Evolutionary conservation across 2,113 vertebrate genomes (phyloP).

Genomic region (Bubalus kerabau): DNA sequence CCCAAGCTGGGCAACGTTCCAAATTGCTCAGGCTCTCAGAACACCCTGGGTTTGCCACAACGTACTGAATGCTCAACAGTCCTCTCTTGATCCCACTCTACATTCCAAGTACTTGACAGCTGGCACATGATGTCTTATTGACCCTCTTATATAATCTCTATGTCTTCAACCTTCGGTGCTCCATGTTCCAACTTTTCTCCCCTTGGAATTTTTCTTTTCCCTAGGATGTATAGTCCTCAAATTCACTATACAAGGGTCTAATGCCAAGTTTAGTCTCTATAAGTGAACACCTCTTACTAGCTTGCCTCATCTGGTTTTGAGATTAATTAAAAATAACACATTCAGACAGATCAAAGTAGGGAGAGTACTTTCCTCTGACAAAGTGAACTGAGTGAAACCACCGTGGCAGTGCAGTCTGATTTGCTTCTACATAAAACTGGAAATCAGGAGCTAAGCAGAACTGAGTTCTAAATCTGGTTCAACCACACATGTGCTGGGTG

Average conservation of each 20-base stretch:
- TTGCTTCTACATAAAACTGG: conserved; percentile 27
- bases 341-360: conserved; percentile 6
- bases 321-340: neutral
- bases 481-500: conserved; percentile 27
- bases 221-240: neutral
- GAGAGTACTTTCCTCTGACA: neutral
- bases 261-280: neutral
- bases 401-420: neutral
- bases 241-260: neutral
- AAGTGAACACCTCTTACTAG: neutral
- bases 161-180: neutral
- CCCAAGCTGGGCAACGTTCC: neutral
- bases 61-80: neutral
- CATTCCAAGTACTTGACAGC: neutral
- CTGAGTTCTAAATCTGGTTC: conserved; percentile 18
- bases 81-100: neutral
- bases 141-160: neutral
- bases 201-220: conserved; percentile 13
- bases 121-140: neutral
- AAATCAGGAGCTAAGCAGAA: conserved; percentile 37
- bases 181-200: neutral
- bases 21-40: neutral
- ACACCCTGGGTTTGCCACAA: neutral
- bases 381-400: neutral
- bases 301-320: conserved; percentile 2